Percentiles rank a stretch among this genome's conserved stretches.
Evolutionary conservation across 2,113 vertebrate genomes (phyloP).

Genomic region (Ailuropoda melanoleuca): DNA sequence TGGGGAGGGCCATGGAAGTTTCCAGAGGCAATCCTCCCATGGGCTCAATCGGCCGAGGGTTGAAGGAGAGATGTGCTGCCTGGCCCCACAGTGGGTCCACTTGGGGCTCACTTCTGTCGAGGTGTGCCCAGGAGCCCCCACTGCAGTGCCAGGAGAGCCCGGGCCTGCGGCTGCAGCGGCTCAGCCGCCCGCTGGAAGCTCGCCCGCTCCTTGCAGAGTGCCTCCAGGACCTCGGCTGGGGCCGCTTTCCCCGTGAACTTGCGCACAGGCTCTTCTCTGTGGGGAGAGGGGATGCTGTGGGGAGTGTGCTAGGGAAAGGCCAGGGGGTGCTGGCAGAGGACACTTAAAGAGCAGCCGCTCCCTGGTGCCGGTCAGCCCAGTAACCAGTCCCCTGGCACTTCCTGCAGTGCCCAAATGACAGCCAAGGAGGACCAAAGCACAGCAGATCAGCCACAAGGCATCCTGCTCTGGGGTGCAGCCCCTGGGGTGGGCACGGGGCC

Average conservation of each 20-base stretch:
- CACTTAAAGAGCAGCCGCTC: background rate
- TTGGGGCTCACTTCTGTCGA: conserved; percentile 44
- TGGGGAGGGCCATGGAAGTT: too few species aligned
- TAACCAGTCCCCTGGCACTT: background rate
- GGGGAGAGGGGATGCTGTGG: background rate
- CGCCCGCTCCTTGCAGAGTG: conserved; percentile 84
- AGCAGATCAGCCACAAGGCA: background rate
- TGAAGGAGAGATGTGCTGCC: accelerated
- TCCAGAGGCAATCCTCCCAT: background rate
- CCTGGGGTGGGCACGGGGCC: accelerated
- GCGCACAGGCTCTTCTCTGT: conserved; percentile 85
- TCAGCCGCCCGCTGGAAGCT: conserved; percentile 87
- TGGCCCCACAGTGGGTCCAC: background rate
- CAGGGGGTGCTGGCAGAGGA: background rate
- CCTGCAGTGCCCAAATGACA: background rate
- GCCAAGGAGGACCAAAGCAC: background rate
- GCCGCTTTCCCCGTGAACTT: conserved; percentile 86
- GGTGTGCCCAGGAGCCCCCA: conserved; percentile 86
- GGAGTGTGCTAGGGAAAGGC: background rate
- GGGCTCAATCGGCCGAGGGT: background rate
- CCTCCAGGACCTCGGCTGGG: conserved; percentile 85
- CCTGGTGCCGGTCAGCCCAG: background rate
- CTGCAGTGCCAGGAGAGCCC: conserved; percentile 86
- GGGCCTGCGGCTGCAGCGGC: conserved; percentile 81
- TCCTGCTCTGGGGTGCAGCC: accelerated